Evolutionary conservation across 2,888 invertebrate genomes (phyloP).

Genomic region (Polydrusus pterygomalis): DNA sequence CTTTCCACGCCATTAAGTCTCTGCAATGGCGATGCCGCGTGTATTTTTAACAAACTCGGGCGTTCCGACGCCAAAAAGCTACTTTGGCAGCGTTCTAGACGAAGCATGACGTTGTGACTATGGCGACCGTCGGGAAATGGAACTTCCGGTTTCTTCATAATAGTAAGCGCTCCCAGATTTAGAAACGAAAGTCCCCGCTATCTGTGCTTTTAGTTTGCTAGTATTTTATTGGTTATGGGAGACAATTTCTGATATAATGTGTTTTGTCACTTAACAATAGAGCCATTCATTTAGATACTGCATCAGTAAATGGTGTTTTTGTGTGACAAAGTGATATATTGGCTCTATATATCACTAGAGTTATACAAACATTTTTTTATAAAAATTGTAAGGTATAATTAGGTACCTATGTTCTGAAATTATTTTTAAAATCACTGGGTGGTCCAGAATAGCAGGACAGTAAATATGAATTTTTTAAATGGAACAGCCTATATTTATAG

Average conservation of each 20-base stretch:
- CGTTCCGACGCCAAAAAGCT: conserved; percentile 56
- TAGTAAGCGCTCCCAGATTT: conserved; percentile 50
- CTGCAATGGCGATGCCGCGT: conserved; percentile 49
- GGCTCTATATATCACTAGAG: too few relatives aligned
- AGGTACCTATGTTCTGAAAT: too few relatives aligned
- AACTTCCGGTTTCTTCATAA: conserved; percentile 52
- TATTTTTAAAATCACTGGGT: too few relatives aligned
- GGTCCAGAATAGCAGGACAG: too few relatives aligned
- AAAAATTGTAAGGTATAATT: too few relatives aligned
- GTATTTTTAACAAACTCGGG: conserved; percentile 55
- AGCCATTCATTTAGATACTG: too few relatives aligned
- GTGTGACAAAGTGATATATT: too few relatives aligned
- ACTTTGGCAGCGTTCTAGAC: conserved; percentile 53
- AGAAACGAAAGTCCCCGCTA: conserved; percentile 12
- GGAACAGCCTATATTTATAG: too few relatives aligned
- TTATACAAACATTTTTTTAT: too few relatives aligned
- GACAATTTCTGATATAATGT: conserved; percentile 18
- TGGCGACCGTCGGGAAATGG: conserved; percentile 56
- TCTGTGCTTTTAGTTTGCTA: conserved; percentile 25
- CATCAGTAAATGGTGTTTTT: too few relatives aligned
- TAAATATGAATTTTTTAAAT: too few relatives aligned
- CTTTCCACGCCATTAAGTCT: conserved; percentile 55
- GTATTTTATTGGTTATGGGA: conserved; percentile 30
- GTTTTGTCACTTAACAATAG: conserved; percentile 18
- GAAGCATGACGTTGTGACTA: conserved; percentile 54